Evolutionary conservation across 2,888 invertebrate species (phyloP).

Genomic region (Galerucella nymphaeae): DNA sequence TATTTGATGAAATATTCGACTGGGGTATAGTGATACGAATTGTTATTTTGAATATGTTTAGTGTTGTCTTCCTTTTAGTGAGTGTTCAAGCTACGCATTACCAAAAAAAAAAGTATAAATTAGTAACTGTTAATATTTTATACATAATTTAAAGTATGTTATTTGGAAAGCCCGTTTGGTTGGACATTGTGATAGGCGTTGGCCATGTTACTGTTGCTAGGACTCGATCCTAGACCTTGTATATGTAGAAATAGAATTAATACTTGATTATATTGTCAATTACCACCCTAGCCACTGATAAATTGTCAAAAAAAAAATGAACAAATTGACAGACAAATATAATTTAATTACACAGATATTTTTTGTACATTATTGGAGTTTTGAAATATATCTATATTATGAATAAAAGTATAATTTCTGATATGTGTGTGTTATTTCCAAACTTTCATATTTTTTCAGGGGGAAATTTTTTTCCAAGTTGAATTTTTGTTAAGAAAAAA

Average conservation of each 20-base stretch:
- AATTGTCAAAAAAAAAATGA: slow-evolving; percentile 61
- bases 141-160: slow-evolving; percentile 67
- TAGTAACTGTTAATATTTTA: slow-evolving; percentile 68
- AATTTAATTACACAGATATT: slow-evolving; percentile 75
- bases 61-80: slow-evolving; percentile 65
- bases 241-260: slow-evolving; percentile 58
- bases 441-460: too few species aligned
- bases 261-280: slow-evolving; percentile 66
- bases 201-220: slow-evolving; percentile 67
- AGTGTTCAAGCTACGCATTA: slow-evolving; percentile 66
- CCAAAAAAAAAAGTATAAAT: slow-evolving; percentile 60
- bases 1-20: slow-evolving; percentile 21
- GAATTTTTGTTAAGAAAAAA: too few species aligned
- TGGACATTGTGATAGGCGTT: slow-evolving; percentile 67
- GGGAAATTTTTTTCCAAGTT: too few species aligned
- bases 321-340: slow-evolving; percentile 73
- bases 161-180: slow-evolving; percentile 66
- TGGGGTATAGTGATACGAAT: slow-evolving; percentile 27
- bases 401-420: slow-evolving; percentile 61
- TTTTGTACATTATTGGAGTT: slow-evolving; percentile 80
- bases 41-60: slow-evolving; percentile 53
- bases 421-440: slow-evolving; percentile 16
- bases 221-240: slow-evolving; percentile 62
- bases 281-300: slow-evolving; percentile 63
- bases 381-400: slow-evolving; percentile 74